These are phyloP conservation scores for Terrapene triunguis DNA, from an alignment of 2,113 vertebrate genomes.

Conservation along the genomic window DNA sequence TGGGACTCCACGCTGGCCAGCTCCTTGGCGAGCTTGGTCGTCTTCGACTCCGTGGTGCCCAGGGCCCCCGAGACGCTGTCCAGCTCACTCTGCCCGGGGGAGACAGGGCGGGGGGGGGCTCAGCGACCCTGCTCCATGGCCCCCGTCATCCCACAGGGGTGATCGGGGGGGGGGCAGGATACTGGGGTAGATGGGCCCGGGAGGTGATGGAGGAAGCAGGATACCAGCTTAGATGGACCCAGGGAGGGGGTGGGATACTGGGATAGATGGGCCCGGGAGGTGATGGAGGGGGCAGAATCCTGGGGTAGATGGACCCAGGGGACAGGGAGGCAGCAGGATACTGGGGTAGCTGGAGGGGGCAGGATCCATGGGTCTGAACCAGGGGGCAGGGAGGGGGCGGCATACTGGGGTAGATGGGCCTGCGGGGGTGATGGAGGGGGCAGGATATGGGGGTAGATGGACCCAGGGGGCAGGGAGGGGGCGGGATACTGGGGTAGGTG, in stretches of 20 bases:
- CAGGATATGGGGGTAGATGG: background rate
- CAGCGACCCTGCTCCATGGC: background rate
- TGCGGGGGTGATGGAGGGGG: background rate
- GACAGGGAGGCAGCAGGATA: no score
- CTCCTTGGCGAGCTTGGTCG: conserved; percentile 88
- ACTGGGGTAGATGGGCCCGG: background rate
- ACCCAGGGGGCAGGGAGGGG: no score
- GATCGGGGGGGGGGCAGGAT: background rate
- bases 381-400: background rate
- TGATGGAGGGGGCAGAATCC: background rate
- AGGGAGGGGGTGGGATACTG: background rate
- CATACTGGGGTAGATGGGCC: background rate
- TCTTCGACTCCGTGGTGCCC: conserved; percentile 85
- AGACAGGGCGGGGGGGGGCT: background rate
- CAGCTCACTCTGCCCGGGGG: conserved; percentile 83
- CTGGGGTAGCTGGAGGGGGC: background rate
- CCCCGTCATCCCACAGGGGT: background rate
- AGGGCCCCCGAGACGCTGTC: conserved; percentile 82
- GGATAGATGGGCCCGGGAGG: background rate
- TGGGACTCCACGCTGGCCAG: conserved; percentile 87
- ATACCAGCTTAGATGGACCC: no score
- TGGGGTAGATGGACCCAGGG: background rate
- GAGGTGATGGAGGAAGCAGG: background rate
- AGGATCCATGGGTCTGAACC: no score
- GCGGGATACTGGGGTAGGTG: no score